These are phyloP conservation scores for Cranoglanis bouderius DNA, from an alignment of 2,113 vertebrate species.

Conservation along the genomic window DNA sequence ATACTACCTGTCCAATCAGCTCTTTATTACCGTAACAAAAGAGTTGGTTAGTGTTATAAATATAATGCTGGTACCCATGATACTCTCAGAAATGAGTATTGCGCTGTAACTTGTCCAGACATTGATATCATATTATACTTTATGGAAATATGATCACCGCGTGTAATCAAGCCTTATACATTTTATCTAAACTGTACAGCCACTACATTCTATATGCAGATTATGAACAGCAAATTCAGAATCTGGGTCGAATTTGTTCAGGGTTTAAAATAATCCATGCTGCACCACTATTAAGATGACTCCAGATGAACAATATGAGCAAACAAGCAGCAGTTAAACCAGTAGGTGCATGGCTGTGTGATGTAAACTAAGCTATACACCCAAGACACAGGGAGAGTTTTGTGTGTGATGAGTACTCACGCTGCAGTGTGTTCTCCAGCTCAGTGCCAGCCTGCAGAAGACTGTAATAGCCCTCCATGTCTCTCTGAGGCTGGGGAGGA, in stretches of 20 bases:
- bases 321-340: not conserved
- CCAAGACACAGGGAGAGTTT: constrained; percentile 6
- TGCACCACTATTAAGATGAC: not conserved
- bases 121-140: not conserved
- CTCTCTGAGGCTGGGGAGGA: constrained; percentile 67
- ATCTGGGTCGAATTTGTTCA: constrained; percentile 55
- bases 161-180: not conserved
- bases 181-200: not conserved
- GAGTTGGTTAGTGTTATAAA: not conserved
- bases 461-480: constrained; percentile 81
- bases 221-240: constrained; percentile 18
- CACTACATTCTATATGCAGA: not conserved
- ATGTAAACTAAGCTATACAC: not conserved
- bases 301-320: not conserved
- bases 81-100: not conserved
- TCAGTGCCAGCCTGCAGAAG: constrained; percentile 79
- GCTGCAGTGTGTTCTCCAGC: constrained; percentile 76
- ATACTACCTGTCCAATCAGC: not conserved
- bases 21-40: not conserved
- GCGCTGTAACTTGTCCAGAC: not conserved
- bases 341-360: not conserved
- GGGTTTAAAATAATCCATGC: constrained; percentile 65
- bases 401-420: constrained; percentile 69
- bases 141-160: not conserved
- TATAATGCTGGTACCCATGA: not conserved